Conservation (phyloP, 2,113 vertebrate species). For the Rhinopomastus cyanomelas region DNA sequence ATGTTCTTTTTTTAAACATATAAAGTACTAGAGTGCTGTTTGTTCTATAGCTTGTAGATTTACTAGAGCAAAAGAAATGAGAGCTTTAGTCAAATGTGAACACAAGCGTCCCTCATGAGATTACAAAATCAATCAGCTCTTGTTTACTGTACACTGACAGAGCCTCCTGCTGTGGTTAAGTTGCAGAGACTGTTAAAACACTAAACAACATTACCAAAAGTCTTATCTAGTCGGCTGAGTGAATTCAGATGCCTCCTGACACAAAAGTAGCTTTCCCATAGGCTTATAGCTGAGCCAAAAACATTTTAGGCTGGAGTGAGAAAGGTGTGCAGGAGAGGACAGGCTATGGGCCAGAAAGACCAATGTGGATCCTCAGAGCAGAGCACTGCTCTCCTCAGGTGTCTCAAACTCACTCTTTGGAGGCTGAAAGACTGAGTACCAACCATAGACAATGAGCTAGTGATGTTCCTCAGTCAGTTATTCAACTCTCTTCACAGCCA, state of each 20-base stretch:
- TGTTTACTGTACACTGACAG: constrained; percentile 45
- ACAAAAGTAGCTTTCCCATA: not conserved
- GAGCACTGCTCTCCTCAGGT: not conserved
- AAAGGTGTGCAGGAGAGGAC: accelerated
- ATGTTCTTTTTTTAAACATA: constrained; percentile 47
- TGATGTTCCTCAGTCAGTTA: not conserved
- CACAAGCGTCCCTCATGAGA: constrained; percentile 48
- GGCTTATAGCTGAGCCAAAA: not conserved
- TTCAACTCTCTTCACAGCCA: not conserved
- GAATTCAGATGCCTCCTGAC: constrained; percentile 1
- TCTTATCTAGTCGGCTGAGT: not conserved
- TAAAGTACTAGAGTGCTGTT: constrained; percentile 18
- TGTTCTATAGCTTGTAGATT: constrained; percentile 32
- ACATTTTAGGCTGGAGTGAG: not conserved
- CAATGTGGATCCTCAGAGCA: not conserved
- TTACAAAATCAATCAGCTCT: constrained; percentile 72
- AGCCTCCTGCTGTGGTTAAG: constrained; percentile 35
- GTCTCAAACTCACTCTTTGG: not conserved
- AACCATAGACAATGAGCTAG: not conserved
- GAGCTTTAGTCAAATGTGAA: constrained; percentile 53
- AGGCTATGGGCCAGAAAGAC: not conserved
- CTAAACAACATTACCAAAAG: constrained; percentile 17
- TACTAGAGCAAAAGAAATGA: constrained; percentile 67
- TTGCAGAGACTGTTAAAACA: constrained; percentile 40
- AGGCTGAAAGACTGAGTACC: not conserved